Base-by-base conservation (phyloP, 1,140 invertebrate species). In the Hypothenemus hampei region DNA sequence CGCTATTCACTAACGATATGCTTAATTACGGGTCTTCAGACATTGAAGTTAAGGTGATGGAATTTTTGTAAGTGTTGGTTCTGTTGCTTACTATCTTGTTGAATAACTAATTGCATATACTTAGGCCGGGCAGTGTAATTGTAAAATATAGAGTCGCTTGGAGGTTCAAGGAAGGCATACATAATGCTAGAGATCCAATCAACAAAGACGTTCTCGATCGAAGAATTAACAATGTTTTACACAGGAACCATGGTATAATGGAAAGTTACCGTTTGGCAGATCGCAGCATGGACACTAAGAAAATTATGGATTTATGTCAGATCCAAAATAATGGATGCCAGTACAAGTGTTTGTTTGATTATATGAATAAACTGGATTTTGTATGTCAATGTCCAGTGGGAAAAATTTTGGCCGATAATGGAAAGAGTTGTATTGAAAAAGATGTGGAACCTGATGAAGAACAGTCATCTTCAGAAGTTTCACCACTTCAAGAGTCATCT, bases 261-360 rank as follows among this genome's bases (percentile, higher is more conserved):
- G 75, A 70, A 48, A 72, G 74, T 6, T 81, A 81, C 64, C 73
- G 77, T 44, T 64, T 83, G 33, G 69, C 73, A 21, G 66, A 75
- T 43, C 73, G 75, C 19, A 72, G 73, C 21, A 64, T 81, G 5
- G 56, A 59, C 19, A 48, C 76, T 3, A 69, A 71, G 39, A 71
- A 70, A 47, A 72, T 89, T 13, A 60, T 81, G 1, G 87, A 93
- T 73, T 70, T 83, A 20, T 94, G 91, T 72, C 80, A 85, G 65
- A 77, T 81, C 33, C 77, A 83, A 58, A 87, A 87, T 63, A 80
- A 86, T 48, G 79, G 77, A 2, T 94, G 91, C 66, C 80, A 86
- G 50, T 80, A 89, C 68, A 73, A 77, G 6, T 94, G 91, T 68
- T 72, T 76, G 24, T 91, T 86, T 62, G 82, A 89, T 66, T 81